Base-by-base conservation (phyloP, 2,797 vertebrate genomes). In the Rhodeus uyekii region DNA sequence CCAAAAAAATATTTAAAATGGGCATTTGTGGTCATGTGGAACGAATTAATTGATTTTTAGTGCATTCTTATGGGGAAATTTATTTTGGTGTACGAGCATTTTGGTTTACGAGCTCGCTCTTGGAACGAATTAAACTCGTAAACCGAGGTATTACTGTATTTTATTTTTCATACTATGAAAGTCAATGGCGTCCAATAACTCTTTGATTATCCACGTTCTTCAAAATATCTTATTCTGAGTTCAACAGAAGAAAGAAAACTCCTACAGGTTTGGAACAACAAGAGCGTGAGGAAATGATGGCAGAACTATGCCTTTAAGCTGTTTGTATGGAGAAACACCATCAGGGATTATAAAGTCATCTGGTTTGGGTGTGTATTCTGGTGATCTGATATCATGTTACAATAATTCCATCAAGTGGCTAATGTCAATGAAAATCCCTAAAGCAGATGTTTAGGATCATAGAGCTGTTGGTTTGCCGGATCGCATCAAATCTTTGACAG, bases 391-490 rank as follows among this genome's bases (percentile, higher is more conserved):
- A 55, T 60, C 24, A 39, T 27, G 22, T 67, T 72, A 80, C 22
- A 61, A 34, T 72, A 72, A 61, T 46, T 18, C 68, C 74, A 84
- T 83, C n/a, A 83, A 81, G 53, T 34, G 7, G 75, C 78, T 81
- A 84, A 84, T 84, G 60, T 44, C 19, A 58, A 48, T 61, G 72
- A 68, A 81, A 84, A 87, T 86, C 85, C 80, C 16, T 75, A 50
- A 74, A 73, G 38, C 74, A 76, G 74, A 80, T 72, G 69, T 82
- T 76, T 32, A 29, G 71, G 81, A 74, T 78, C 67, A 85, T 22
- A 78, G 65, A 16, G 12, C 24, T 42, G 27, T 69, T 18, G 68
- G 50, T 74, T 76, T 29, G 46, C 27, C 32, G 12, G 64, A 19
- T 77, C 44, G 48, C 71, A 85, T 67, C 29, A 84, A 65, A 77